Evolutionary conservation across 1,140 invertebrate species (phyloP).

Genomic region (Argopecten irradians): DNA sequence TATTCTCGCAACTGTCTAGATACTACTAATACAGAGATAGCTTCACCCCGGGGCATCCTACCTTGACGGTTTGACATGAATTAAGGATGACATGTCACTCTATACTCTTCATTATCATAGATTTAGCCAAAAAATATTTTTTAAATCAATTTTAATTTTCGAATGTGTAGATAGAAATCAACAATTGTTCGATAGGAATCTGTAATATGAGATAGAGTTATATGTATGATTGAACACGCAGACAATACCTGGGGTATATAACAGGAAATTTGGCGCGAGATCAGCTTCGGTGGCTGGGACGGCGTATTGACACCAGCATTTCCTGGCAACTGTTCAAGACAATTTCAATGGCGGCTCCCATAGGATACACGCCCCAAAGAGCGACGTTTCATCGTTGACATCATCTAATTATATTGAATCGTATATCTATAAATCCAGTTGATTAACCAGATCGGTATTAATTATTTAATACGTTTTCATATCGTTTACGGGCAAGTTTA

Average conservation of each 20-base stretch:
- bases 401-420: constrained; percentile 4
- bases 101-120: not conserved
- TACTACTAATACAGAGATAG: not conserved
- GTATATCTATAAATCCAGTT: constrained; percentile 18
- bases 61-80: not conserved
- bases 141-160: not conserved
- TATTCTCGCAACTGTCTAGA: not conserved
- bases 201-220: not conserved
- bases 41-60: not conserved
- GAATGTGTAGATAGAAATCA: constrained; percentile 8
- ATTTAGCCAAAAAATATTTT: not conserved
- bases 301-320: not conserved
- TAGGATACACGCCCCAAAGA: not conserved
- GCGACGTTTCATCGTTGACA: not conserved
- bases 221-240: not conserved
- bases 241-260: not conserved
- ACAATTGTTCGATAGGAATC: not conserved
- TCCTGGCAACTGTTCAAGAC: not conserved
- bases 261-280: not conserved
- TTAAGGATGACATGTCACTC: not conserved
- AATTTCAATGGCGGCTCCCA: not conserved
- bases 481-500: not conserved
- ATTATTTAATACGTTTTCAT: not conserved
- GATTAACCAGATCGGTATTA: not conserved
- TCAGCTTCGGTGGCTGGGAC: not conserved